Percentiles rank a stretch among this genome's conserved stretches.
phyloP scores from a whole-genome alignment of 1,140 invertebrate species.

The Dendrolimus punctatus region DNA sequence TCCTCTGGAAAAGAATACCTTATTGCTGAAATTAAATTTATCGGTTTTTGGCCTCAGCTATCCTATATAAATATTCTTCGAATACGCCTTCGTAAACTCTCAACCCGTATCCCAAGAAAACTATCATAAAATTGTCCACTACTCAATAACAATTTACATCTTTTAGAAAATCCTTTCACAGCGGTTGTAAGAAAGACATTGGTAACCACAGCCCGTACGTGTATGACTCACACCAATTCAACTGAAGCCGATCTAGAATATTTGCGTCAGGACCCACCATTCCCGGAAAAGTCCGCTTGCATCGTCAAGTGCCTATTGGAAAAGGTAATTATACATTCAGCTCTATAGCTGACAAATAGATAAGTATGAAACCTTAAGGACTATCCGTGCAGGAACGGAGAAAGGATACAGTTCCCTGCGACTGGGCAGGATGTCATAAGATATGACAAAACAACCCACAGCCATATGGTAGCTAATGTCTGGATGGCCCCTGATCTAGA shows the following conservation, averaged over 20 bases:
- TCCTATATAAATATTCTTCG: no score
- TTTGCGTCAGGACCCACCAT: constrained; percentile 48
- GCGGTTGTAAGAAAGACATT: constrained; percentile 37
- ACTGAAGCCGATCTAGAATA: constrained; percentile 44
- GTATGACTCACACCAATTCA: constrained; percentile 42
- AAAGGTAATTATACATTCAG: constrained; percentile 28
- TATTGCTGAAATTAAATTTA: no score
- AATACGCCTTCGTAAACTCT: neutral
- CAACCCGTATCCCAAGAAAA: neutral
- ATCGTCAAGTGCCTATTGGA: constrained; percentile 56
- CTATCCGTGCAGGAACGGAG: no score
- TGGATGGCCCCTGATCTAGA: no score
- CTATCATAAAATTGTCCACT: neutral
- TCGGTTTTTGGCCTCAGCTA: no score
- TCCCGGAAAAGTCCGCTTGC: constrained; percentile 53
- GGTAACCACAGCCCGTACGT: constrained; percentile 32
- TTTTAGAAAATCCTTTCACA: constrained; percentile 37
- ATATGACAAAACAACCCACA: no score
- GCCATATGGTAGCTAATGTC: no score
- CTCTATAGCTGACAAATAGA: neutral
- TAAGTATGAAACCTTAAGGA: neutral
- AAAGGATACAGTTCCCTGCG: no score
- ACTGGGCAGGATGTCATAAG: no score
- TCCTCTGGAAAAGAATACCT: no score
- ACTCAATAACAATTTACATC: neutral